Evolutionary conservation across 2,113 vertebrate genomes (phyloP).

Genomic region (Grammomys surdaster): DNA sequence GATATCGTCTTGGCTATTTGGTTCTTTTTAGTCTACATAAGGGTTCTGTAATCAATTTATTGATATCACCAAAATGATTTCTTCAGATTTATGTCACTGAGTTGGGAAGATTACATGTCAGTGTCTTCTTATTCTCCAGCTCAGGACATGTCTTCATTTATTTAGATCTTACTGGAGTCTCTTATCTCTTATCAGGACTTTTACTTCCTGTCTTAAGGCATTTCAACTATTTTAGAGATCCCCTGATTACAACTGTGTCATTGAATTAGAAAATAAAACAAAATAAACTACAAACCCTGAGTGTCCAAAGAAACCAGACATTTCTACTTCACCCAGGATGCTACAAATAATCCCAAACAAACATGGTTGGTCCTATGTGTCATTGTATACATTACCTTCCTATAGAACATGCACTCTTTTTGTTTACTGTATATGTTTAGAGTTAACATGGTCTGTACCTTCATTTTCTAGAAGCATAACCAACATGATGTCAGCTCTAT

Average conservation of each 20-base stretch:
- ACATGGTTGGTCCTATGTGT: fast-evolving
- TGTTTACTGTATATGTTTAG: background rate
- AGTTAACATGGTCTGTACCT: background rate
- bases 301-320: no score
- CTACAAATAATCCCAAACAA: background rate
- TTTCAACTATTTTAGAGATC: background rate
- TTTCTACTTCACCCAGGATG: no score
- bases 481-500: background rate
- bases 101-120: background rate
- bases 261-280: background rate
- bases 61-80: background rate
- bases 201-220: no score
- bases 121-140: background rate
- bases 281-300: background rate
- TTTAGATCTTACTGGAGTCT: background rate
- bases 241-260: background rate
- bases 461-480: background rate
- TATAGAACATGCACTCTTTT: background rate
- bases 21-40: background rate
- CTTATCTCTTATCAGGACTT: background rate
- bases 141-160: background rate
- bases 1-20: no score
- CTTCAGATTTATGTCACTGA: background rate
- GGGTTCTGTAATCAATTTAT: background rate
- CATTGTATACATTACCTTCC: no score